A percentile compares a stretch with the other conserved stretches of the same genome.
Evolutionary conservation across 2,888 invertebrate genomes (phyloP).

Genomic region (Blera fallax): DNA sequence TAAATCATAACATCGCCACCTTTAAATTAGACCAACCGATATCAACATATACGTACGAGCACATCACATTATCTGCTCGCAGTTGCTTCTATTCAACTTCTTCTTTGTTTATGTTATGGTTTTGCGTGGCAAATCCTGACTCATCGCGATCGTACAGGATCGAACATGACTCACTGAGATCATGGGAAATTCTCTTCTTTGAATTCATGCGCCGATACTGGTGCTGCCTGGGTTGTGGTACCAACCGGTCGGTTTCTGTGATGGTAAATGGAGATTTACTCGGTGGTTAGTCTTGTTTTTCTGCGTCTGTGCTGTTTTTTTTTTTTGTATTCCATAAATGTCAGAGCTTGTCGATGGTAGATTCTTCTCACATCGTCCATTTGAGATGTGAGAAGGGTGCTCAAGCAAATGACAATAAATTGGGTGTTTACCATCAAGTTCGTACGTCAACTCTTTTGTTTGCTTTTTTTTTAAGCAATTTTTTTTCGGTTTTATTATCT

Average conservation of each 20-base stretch:
- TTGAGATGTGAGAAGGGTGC: slow-evolving; percentile 2
- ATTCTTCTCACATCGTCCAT: slow-evolving; percentile 32
- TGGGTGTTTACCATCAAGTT: slow-evolving; percentile 58
- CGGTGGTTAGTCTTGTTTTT: slow-evolving; percentile 17
- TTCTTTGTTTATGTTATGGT: slow-evolving; percentile 49
- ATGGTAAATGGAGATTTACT: slow-evolving; percentile 53
- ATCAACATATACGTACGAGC: not conserved
- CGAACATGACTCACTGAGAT: slow-evolving; percentile 58
- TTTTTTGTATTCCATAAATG: slow-evolving; percentile 40
- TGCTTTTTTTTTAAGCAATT: not conserved
- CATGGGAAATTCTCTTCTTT: slow-evolving; percentile 47
- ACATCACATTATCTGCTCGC: no score
- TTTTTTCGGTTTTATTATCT: slow-evolving; percentile 9
- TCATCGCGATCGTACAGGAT: slow-evolving; percentile 63
- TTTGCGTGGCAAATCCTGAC: slow-evolving; percentile 40
- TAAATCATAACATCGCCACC: slow-evolving; percentile 64
- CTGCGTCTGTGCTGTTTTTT: slow-evolving; percentile 1
- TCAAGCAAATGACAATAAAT: slow-evolving; percentile 56
- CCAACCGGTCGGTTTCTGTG: not conserved
- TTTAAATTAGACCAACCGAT: slow-evolving; percentile 16
- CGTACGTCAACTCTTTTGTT: slow-evolving; percentile 59
- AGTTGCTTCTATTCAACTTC: not conserved
- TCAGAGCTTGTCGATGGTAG: slow-evolving; percentile 24
- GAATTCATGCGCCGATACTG: slow-evolving; percentile 23
- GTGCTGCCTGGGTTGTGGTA: slow-evolving; percentile 2